Base-by-base conservation (phyloP, 2,888 invertebrate genomes). In the Thera britannica region DNA sequence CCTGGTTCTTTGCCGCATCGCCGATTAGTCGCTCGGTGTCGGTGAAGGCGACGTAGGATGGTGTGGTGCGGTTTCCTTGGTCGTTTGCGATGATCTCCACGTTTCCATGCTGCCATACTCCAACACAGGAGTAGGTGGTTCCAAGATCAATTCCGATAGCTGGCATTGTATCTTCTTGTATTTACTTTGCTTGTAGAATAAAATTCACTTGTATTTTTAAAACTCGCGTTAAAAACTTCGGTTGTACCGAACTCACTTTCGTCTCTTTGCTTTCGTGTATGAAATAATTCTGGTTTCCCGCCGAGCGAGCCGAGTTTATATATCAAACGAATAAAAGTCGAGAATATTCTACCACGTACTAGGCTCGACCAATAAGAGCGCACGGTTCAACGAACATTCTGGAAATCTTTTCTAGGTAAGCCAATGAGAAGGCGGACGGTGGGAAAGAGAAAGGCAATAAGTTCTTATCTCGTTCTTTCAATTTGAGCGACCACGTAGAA, bases 41-140 rank as follows among this genome's bases (percentile, higher is more conserved):
- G 7, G 93, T 96, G 87, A 96, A 96, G 36, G 96, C 96, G 65
- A 97, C 96, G 85, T 96, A 96, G 65, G 96, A 96, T 34, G 96
- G 96, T 69, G 96, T 96, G 9, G 96, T 96, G 77, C 96, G 88
- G 92, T 96, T 96, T 72, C 96, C 96, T 83, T 95, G 95, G 85
- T 95, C 95, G 85, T 95, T 95, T 74, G 95, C 94, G 85, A 96
- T 96, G 84, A 96, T 96, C 85, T 96, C 96, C 82, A 96, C 96
- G 81, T 96, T 96, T 66, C 96, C 96, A 77, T 96, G 95, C 81
- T 92, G 92, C 86, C 86, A 92, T n/a, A 92, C 92, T 69, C 91
- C 92, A 41, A 94, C 94, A 77, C 94, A 94, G 74, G 94, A 94
- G 83, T 94, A 94, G n/a, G 94, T 94, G 52, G 94, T 94, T 68